Conservation (phyloP, 2,888 invertebrate genomes). For the Anarsia innoxiella region DNA sequence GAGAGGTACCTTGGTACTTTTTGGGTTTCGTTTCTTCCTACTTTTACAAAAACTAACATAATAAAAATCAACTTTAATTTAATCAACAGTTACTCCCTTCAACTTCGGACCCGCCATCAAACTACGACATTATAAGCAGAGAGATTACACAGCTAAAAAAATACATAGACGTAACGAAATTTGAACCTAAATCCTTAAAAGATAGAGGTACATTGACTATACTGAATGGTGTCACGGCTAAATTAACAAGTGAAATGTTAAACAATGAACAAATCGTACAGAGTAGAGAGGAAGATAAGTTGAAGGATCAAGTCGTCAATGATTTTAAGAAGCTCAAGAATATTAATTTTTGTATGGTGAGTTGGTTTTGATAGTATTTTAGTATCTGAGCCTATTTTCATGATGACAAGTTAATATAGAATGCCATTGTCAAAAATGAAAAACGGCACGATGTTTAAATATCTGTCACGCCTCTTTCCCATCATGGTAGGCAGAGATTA, state of each 20-base stretch:
- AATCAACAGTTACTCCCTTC: too few relatives aligned
- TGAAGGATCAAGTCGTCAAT: slow-evolving; percentile 44
- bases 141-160: slow-evolving; percentile 42
- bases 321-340: slow-evolving; percentile 60
- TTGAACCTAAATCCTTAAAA: slow-evolving; percentile 19
- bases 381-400: too few relatives aligned
- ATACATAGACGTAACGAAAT: slow-evolving; percentile 34
- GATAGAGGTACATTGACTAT: not conserved
- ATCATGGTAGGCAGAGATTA: too few relatives aligned
- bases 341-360: slow-evolving; percentile 53
- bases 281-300: slow-evolving; percentile 26
- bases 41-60: too few relatives aligned
- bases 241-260: slow-evolving; percentile 18
- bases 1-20: too few relatives aligned
- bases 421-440: too few relatives aligned
- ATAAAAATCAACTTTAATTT: too few relatives aligned
- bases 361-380: slow-evolving; percentile 11
- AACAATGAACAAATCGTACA: slow-evolving; percentile 38
- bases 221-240: not conserved
- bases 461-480: too few relatives aligned
- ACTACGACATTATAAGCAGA: slow-evolving; percentile 45
- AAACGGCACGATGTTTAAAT: too few relatives aligned
- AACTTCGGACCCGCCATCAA: slow-evolving; percentile 21
- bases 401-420: too few relatives aligned
- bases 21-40: too few relatives aligned